phyloP scores from a whole-genome alignment of 2,888 invertebrate species.

The Thecophora atra region DNA sequence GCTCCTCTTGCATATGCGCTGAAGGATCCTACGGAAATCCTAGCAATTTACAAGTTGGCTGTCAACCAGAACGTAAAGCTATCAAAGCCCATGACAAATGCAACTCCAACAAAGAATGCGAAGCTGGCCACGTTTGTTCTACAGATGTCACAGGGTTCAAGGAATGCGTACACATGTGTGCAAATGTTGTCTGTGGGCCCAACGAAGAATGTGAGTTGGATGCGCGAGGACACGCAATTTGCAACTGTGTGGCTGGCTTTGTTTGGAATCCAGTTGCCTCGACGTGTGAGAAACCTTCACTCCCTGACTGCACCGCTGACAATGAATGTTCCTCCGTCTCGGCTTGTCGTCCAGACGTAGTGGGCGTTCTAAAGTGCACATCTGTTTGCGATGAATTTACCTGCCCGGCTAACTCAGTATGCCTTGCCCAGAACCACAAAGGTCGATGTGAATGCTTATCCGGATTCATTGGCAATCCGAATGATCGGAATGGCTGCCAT shows the following conservation, averaged over 20 bases:
- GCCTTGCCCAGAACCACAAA: constrained; percentile 76
- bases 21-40: constrained; percentile 86
- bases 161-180: constrained; percentile 81
- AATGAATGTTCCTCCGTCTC: constrained; percentile 76
- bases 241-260: constrained; percentile 81
- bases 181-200: constrained; percentile 81
- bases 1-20: constrained; percentile 85
- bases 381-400: constrained; percentile 82
- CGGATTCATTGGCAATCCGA: constrained; percentile 89
- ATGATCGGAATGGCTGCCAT: constrained; percentile 87
- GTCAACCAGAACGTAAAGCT: constrained; percentile 75
- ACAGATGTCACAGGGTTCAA: constrained; percentile 71
- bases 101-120: constrained; percentile 76
- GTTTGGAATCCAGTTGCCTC: constrained; percentile 86
- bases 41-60: constrained; percentile 80
- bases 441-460: constrained; percentile 85
- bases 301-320: constrained; percentile 81
- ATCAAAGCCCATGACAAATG: constrained; percentile 72
- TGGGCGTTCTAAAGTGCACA: constrained; percentile 85
- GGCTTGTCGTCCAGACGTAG: constrained; percentile 83
- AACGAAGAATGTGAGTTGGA: constrained; percentile 83
- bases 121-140: constrained; percentile 76
- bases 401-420: constrained; percentile 85
- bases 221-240: constrained; percentile 75
- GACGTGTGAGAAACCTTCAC: constrained; percentile 84